These are phyloP conservation scores for Lepidotrigona ventralis DNA, from an alignment of 1,140 invertebrate species.

Conservation along the genomic window DNA sequence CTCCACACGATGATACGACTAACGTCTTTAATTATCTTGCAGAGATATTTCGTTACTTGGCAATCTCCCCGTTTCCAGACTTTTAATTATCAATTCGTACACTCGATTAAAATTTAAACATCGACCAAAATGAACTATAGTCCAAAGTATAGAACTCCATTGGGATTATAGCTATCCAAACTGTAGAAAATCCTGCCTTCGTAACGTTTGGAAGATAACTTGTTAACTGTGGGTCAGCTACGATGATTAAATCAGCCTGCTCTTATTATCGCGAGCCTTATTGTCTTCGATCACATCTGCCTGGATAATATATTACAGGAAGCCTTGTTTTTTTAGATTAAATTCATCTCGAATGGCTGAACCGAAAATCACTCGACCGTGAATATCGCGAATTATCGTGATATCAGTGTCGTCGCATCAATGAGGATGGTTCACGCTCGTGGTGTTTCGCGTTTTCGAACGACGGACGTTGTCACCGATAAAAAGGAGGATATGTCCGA, in stretches of 20 bases:
- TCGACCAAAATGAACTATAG: background rate
- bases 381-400: slow-evolving; percentile 41
- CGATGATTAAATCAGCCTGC: background rate
- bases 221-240: background rate
- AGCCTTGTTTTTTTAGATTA: slow-evolving; percentile 37
- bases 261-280: background rate
- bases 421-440: background rate
- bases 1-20: too few species aligned
- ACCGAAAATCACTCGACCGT: slow-evolving; percentile 33
- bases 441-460: background rate
- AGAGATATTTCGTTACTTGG: background rate
- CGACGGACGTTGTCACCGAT: background rate
- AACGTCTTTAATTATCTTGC: background rate
- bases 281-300: background rate
- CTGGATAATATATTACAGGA: background rate
- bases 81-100: background rate
- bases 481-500: background rate
- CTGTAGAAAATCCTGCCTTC: background rate
- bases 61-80: background rate
- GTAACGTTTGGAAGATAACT: background rate
- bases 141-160: too few species aligned
- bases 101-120: background rate
- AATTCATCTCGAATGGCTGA: slow-evolving; percentile 3
- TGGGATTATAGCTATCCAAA: too few species aligned
- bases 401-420: slow-evolving; percentile 9